A percentile compares a stretch with the other conserved stretches of the same genome.
Evolutionary conservation across 2,888 invertebrate species (phyloP).

Genomic region (Kryphioiulus occultus): DNA sequence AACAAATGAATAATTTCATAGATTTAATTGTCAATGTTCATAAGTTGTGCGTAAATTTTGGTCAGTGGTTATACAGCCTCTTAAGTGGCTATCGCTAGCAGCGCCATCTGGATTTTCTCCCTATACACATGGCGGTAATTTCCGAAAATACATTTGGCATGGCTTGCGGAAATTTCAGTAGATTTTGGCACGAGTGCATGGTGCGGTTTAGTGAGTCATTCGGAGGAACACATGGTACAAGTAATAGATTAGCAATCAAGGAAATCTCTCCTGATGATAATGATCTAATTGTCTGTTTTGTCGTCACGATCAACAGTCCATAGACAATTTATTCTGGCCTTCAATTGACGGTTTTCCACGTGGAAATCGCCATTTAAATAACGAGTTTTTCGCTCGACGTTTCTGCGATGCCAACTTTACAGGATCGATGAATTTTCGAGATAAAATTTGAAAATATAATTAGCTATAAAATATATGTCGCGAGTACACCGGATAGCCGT

Average conservation of each 20-base stretch:
- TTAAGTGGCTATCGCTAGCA: too few relatives aligned
- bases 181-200: neutral
- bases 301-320: neutral
- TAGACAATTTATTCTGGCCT: neutral
- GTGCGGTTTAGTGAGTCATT: neutral
- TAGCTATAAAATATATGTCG: neutral
- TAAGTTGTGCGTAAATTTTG: too few relatives aligned
- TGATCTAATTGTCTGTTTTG: neutral
- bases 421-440: neutral
- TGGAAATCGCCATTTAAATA: neutral
- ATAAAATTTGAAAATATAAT: conserved; percentile 5
- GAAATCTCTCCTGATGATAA: neutral
- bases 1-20: too few relatives aligned
- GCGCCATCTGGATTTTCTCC: too few relatives aligned
- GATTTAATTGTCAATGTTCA: too few relatives aligned
- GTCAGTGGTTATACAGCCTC: too few relatives aligned
- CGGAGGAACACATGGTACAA: neutral
- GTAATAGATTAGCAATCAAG: neutral
- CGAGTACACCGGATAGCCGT: neutral
- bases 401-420: neutral
- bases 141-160: too few relatives aligned
- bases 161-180: neutral
- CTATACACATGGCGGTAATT: too few relatives aligned
- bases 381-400: neutral
- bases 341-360: neutral